Percentiles rank a stretch among this genome's conserved stretches.
Evolutionary conservation across 2,113 vertebrate species (phyloP).

Genomic region (Atractosteus spatula): DNA sequence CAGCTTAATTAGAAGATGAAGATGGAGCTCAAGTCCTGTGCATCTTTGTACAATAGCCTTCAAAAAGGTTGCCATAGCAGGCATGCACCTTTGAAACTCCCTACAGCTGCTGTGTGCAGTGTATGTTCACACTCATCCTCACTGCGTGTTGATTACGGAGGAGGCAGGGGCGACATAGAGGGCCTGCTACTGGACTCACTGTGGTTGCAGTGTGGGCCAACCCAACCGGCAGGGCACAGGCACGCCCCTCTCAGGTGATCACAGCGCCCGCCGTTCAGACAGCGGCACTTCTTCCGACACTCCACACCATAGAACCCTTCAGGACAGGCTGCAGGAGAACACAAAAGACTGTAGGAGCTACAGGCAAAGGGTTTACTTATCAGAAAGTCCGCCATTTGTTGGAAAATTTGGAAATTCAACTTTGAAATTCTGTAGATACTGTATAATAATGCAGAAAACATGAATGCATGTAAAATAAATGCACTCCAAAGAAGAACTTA

Average conservation of each 20-base stretch:
- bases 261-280: conserved; percentile 72
- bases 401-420: too few relatives aligned
- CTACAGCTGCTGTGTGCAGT: too few relatives aligned
- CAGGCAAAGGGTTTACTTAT: neutral
- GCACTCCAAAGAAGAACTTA: too few relatives aligned
- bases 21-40: too few relatives aligned
- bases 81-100: too few relatives aligned
- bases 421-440: too few relatives aligned
- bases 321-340: conserved; percentile 73
- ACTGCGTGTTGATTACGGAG: neutral
- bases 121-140: conserved; percentile 6
- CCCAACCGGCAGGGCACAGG: conserved; percentile 74
- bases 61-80: too few relatives aligned
- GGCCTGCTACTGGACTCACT: conserved; percentile 56
- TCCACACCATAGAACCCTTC: conserved; percentile 85
- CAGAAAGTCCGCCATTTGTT: too few relatives aligned
- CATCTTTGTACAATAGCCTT: too few relatives aligned
- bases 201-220: conserved; percentile 68
- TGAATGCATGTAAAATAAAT: too few relatives aligned
- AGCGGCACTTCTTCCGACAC: conserved; percentile 76
- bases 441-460: too few relatives aligned
- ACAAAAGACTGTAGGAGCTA: neutral
- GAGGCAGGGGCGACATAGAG: neutral
- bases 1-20: too few relatives aligned
- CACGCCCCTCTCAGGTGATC: conserved; percentile 69